These are phyloP conservation scores for Acanthosepion esculentum DNA, from an alignment of 2,888 invertebrate genomes.

Conservation along the genomic window DNA sequence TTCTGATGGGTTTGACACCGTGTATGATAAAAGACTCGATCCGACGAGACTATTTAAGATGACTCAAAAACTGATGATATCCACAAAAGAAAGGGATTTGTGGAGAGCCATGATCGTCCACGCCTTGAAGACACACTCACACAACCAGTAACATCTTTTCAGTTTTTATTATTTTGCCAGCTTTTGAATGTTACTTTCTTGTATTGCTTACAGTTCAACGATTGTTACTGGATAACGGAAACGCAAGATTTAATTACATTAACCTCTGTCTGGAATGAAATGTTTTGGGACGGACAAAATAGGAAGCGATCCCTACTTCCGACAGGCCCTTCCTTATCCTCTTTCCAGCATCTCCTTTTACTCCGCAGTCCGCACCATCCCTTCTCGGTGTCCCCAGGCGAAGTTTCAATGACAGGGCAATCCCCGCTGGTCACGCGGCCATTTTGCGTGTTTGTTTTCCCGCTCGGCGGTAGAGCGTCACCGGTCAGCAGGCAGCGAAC, in stretches of 20 bases:
- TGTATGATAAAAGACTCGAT: too few species aligned
- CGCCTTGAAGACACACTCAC: too few species aligned
- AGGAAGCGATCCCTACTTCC: slow-evolving; percentile 33
- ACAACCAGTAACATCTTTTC: too few species aligned
- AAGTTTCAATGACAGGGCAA: not conserved
- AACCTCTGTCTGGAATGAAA: not conserved
- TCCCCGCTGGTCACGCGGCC: not conserved
- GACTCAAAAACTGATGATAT: too few species aligned
- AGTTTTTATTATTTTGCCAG: not conserved
- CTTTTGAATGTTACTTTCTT: not conserved
- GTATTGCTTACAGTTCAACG: not conserved
- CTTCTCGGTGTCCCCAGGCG: not conserved
- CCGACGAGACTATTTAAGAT: too few species aligned
- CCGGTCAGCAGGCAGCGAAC: not conserved
- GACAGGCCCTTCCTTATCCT: not conserved
- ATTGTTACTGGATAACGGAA: not conserved
- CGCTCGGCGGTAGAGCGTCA: slow-evolving; percentile 33
- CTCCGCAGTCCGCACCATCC: not conserved
- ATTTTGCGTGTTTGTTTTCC: not conserved
- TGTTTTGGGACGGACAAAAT: not conserved
- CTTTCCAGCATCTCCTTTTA: not conserved
- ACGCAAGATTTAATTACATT: not conserved
- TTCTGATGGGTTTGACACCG: too few species aligned
- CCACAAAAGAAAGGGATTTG: too few species aligned
- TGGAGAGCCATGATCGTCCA: too few species aligned